Conservation (phyloP, 2,888 invertebrate genomes). For the Caenorhabditis doughertyi region DNA sequence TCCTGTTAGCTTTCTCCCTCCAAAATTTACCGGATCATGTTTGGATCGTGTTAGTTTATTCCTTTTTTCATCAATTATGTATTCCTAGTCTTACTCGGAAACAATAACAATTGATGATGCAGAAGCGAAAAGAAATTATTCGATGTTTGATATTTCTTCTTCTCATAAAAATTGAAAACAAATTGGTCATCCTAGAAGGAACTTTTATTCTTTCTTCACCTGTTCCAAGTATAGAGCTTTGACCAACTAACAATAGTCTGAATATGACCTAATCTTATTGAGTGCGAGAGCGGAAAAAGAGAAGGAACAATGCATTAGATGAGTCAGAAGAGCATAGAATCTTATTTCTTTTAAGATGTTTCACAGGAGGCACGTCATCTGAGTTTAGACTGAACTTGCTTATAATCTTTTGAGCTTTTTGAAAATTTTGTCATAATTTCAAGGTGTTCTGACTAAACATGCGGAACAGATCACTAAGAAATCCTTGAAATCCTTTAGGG, state of each 20-base stretch:
- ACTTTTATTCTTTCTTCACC: background rate
- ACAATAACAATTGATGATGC: constrained; percentile 25
- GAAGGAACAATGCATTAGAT: constrained; percentile 13
- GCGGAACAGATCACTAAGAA: too few relatives aligned
- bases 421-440: background rate
- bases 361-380: background rate
- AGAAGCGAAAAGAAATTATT: background rate
- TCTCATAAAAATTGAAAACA: background rate
- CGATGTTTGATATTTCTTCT: background rate
- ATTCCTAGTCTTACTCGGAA: constrained; percentile 7
- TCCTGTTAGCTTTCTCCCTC: too few relatives aligned
- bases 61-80: constrained; percentile 22
- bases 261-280: constrained; percentile 16
- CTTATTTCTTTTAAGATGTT: constrained; percentile 8
- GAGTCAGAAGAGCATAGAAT: background rate
- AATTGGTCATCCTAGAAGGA: constrained; percentile 1
- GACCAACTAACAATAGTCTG: background rate
- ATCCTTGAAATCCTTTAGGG: too few relatives aligned
- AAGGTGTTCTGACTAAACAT: background rate
- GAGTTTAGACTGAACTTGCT: background rate
- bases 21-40: background rate
- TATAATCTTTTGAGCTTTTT: background rate
- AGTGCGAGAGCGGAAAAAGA: background rate
- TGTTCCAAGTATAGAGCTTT: constrained; percentile 12
- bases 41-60: background rate